Evolutionary conservation across 2,113 vertebrate genomes (phyloP), one percentile per base, ranked within the genome.

Genomic region (Ivindomyrus marchei): DNA sequence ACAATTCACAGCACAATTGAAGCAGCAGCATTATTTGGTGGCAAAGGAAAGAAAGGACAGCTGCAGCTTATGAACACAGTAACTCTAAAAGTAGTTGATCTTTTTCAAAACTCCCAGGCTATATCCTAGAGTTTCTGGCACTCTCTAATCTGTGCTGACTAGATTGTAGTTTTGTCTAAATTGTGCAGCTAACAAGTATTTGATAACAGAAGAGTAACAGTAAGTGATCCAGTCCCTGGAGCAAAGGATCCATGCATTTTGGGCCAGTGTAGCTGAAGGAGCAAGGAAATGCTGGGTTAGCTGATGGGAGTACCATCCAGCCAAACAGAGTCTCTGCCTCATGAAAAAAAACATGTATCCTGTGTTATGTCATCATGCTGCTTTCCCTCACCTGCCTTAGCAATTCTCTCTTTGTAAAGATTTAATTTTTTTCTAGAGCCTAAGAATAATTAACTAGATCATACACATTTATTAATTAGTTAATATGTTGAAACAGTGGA

Each of bases 191-290:
- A 90, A 93, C 91, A 92, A 91, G 91, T 91, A 91, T 87, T 90
- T n/a, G 91, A 93, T 93, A 92, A 93, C 92, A 93, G 91, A 93
- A 86, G 50, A 62, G 91, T 88, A 90, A 91, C 17, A 88, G 91
- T 89, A 88, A 85, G 89, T 84, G 84, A 87, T 90, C 87, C 90
- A 91, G 91, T 86, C 91, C 89, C 77, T 58, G 36, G 88, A 92
- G 92, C 91, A 93, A 93, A 92, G 52, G 87, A 84, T 88, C 92
- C 92, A 92, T 92, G 91, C 91, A 91, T 87, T 90, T 91, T 90
- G 89, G 90, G 88, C 87, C 53, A 74, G 77, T 2, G 88, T 89
- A 90, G 77, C 89, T 91, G 88, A 87, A 89, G 89, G 17, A 88
- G 92, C 89, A 91, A 91, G 83, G 88, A 80, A 91, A 92, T 83